phyloP scores from a whole-genome alignment of 2,888 invertebrate species.

The Lissonota sp. region DNA sequence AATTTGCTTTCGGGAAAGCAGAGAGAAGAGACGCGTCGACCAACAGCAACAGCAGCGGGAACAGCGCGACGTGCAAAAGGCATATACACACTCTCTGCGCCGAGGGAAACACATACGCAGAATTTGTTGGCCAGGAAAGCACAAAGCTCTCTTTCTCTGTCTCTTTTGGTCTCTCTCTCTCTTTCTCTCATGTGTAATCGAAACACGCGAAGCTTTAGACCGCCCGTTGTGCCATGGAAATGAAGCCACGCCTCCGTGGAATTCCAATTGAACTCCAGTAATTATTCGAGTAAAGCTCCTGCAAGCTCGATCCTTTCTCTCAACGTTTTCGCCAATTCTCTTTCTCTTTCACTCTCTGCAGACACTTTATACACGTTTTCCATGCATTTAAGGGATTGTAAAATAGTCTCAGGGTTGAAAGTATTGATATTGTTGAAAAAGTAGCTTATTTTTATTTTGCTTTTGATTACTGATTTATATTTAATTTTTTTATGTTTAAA shows the following conservation, averaged over 20 bases:
- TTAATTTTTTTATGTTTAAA: too few relatives aligned
- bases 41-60: slow-evolving; percentile 29
- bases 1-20: slow-evolving; percentile 63
- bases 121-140: slow-evolving; percentile 35
- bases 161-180: slow-evolving; percentile 1
- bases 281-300: slow-evolving; percentile 64
- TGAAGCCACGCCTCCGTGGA: slow-evolving; percentile 65
- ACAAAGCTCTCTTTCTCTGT: slow-evolving; percentile 63
- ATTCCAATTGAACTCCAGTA: slow-evolving; percentile 65
- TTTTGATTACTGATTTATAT: too few relatives aligned
- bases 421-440: too few relatives aligned
- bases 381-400: not conserved
- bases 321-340: slow-evolving; percentile 36
- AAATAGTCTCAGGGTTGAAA: too few relatives aligned
- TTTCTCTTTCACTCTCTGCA: not conserved
- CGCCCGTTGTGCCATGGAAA: slow-evolving; percentile 59
- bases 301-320: slow-evolving; percentile 53
- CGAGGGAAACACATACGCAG: slow-evolving; percentile 11
- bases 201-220: slow-evolving; percentile 61
- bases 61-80: slow-evolving; percentile 28
- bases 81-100: slow-evolving; percentile 12
- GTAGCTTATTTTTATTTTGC: too few relatives aligned
- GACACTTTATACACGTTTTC: slow-evolving; percentile 31
- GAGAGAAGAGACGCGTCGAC: slow-evolving; percentile 55
- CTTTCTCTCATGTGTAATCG: slow-evolving; percentile 49